Evolutionary conservation across 2,888 invertebrate species (phyloP).

Genomic region (Allophyes oxyacanthae): DNA sequence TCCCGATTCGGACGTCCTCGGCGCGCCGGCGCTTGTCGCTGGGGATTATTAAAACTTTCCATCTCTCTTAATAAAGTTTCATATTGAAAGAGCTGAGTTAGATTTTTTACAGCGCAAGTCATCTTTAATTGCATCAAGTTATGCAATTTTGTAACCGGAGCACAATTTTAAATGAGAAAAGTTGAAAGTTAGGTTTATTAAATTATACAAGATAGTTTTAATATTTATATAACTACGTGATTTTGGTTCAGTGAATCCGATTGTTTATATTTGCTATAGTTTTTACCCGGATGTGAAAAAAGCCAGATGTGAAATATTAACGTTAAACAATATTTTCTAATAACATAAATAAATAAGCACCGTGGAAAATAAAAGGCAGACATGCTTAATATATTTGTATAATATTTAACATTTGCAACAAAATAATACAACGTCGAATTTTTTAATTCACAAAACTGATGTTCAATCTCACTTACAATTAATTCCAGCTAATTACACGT

Average conservation of each 20-base stretch:
- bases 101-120: conserved; percentile 61
- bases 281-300: too few species aligned
- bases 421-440: too few species aligned
- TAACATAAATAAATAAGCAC: too few species aligned
- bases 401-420: too few species aligned
- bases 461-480: too few species aligned
- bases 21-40: conserved; percentile 66
- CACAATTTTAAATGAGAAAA: conserved; percentile 43
- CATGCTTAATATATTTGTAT: too few species aligned
- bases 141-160: conserved; percentile 62
- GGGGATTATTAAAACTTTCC: conserved; percentile 80
- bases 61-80: conserved; percentile 71
- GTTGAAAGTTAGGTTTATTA: conserved; percentile 29
- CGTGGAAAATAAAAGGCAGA: too few species aligned
- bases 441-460: too few species aligned
- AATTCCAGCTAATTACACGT: too few species aligned
- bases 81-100: conserved; percentile 68
- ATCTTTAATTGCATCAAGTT: conserved; percentile 68
- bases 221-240: conserved; percentile 4
- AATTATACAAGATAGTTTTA: conserved; percentile 11
- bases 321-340: too few species aligned
- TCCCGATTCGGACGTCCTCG: conserved; percentile 59
- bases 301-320: too few species aligned
- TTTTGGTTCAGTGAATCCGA: conserved; percentile 6
- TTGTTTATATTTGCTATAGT: too few species aligned